phyloP scores from a whole-genome alignment of 1,140 invertebrate genomes.

The Xylocopa sonorina region DNA sequence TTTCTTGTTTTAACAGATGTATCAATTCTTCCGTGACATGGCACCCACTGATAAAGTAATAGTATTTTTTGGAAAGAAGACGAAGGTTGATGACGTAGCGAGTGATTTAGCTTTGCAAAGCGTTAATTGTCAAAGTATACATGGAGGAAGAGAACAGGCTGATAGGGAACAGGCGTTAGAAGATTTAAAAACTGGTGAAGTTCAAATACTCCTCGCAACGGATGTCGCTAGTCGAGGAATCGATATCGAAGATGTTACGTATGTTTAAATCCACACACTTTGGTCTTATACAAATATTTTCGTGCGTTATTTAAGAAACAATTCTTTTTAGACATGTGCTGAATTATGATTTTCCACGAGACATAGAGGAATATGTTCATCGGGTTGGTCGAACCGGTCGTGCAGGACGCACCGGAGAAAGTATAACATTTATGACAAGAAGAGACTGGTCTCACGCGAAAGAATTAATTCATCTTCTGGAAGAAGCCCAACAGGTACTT shows the following conservation, averaged over 20 bases:
- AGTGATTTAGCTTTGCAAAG: constrained; percentile 88
- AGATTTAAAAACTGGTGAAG: constrained; percentile 89
- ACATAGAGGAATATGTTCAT: constrained; percentile 96
- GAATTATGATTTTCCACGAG: constrained; percentile 95
- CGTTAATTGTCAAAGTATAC: constrained; percentile 89
- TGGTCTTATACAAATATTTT: background rate
- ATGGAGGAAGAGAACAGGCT: constrained; percentile 93
- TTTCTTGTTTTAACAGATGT: constrained; percentile 76
- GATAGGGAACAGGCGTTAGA: constrained; percentile 93
- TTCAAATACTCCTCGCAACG: constrained; percentile 94
- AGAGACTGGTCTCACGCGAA: constrained; percentile 90
- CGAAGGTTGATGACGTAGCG: constrained; percentile 90
- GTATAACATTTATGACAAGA: constrained; percentile 91
- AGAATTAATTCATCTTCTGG: constrained; percentile 92
- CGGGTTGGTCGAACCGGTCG: constrained; percentile 94
- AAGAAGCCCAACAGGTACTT: constrained; percentile 86
- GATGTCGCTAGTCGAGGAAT: constrained; percentile 96
- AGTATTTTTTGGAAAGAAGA: constrained; percentile 93
- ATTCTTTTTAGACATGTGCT: constrained; percentile 85
- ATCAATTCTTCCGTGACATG: constrained; percentile 86
- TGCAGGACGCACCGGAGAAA: constrained; percentile 91
- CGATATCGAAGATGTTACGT: constrained; percentile 96
- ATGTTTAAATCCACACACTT: constrained; percentile 78
- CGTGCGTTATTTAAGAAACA: background rate
- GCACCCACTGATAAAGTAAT: constrained; percentile 90